These are phyloP conservation scores for Eulemur rubriventer DNA, from an alignment of 2,797 vertebrate species.

Conservation along the genomic window DNA sequence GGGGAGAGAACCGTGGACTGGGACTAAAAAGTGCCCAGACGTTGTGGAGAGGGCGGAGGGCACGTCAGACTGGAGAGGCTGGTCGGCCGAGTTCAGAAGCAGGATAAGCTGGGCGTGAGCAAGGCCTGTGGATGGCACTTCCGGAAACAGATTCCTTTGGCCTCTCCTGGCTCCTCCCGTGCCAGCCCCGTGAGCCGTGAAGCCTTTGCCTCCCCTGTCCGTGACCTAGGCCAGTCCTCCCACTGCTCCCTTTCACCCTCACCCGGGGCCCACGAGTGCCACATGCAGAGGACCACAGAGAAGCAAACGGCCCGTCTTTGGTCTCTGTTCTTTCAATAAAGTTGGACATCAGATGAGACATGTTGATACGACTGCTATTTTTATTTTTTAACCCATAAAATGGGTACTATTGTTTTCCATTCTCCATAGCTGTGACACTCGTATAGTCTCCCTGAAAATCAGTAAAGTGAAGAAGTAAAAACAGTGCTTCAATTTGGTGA, in stretches of 20 bases:
- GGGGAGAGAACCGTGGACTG: neutral
- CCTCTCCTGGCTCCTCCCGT: neutral
- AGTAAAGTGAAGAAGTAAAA: neutral
- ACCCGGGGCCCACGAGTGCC: neutral
- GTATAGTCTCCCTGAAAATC: neutral
- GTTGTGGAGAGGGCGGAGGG: neutral
- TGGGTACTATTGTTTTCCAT: neutral
- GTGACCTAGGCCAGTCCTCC: no score
- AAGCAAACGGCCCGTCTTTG: neutral
- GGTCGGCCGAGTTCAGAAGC: neutral
- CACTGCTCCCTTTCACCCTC: neutral
- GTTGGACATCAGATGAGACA: neutral
- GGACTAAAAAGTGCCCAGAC: neutral
- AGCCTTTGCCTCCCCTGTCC: accelerated
- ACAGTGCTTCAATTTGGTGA: neutral
- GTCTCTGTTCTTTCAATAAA: neutral
- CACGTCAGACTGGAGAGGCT: neutral
- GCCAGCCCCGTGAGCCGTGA: no score
- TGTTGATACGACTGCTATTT: neutral
- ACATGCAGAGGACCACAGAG: neutral
- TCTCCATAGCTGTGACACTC: neutral
- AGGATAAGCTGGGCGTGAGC: neutral
- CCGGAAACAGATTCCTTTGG: neutral
- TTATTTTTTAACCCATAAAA: neutral
- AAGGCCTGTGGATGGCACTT: neutral